Evolutionary conservation across 2,888 invertebrate species (phyloP).

Genomic region (Mythimna albipuncta): DNA sequence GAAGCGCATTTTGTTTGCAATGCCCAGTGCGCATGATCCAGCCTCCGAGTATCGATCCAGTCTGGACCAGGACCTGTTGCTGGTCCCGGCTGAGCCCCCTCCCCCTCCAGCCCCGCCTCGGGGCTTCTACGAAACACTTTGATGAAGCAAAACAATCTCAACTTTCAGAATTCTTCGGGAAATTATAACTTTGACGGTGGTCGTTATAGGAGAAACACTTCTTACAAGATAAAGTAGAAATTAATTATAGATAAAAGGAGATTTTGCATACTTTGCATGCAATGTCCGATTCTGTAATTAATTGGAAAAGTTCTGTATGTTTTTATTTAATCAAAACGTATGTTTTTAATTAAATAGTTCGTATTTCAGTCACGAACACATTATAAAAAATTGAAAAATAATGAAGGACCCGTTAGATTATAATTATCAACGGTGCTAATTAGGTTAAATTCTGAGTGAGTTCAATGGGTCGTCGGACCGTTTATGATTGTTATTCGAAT

Average conservation of each 20-base stretch:
- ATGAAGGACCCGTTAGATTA: neutral
- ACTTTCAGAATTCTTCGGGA: conserved; percentile 85
- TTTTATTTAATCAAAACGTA: no score
- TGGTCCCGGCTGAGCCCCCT: conserved; percentile 76
- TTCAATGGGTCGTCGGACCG: conserved; percentile 19
- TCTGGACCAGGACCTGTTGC: conserved; percentile 86
- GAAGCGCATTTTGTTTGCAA: conserved; percentile 83
- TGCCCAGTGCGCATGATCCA: conserved; percentile 84
- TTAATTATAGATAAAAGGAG: conserved; percentile 62
- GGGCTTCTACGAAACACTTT: conserved; percentile 77
- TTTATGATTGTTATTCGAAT: conserved; percentile 33
- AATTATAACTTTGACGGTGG: conserved; percentile 81
- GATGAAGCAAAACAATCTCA: conserved; percentile 86
- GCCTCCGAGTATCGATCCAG: conserved; percentile 85
- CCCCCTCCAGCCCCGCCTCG: conserved; percentile 64
- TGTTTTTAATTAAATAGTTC: neutral
- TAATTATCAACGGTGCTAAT: conserved; percentile 6
- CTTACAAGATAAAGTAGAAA: conserved; percentile 61
- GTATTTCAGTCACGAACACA: no score
- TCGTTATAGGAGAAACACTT: conserved; percentile 55
- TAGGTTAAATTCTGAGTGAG: conserved; percentile 8
- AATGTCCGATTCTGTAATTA: conserved; percentile 4
- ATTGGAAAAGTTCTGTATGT: conserved; percentile 13
- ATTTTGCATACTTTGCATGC: conserved; percentile 40
- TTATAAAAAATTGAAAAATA: neutral